Conservation (phyloP, 2,113 vertebrate species). For the Passer domesticus region DNA sequence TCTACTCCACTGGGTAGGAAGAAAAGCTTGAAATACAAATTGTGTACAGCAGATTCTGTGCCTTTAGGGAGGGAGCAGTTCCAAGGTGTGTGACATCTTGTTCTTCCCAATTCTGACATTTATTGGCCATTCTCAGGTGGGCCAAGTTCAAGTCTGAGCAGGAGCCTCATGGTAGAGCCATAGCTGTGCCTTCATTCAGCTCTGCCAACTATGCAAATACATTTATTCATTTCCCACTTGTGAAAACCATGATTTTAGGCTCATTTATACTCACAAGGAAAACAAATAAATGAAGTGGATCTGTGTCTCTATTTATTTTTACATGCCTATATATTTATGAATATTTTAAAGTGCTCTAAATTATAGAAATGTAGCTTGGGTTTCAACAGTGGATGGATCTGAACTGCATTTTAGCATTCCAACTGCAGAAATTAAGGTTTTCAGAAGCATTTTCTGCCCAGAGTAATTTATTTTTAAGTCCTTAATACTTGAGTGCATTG, state of each 20-base stretch:
- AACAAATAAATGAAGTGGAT: not conserved
- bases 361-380: not conserved
- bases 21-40: not conserved
- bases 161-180: not conserved
- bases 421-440: not conserved
- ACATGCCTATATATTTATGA: not conserved
- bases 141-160: not conserved
- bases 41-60: fast-evolving
- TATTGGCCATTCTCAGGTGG: not conserved
- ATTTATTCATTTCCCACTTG: not conserved
- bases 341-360: not conserved
- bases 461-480: not conserved
- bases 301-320: not conserved
- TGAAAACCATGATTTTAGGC: not conserved
- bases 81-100: not conserved
- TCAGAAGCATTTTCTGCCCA: not conserved
- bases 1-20: not conserved
- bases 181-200: not conserved
- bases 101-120: not conserved
- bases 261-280: not conserved
- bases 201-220: not conserved
- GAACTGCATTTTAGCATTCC: not conserved
- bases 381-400: not conserved
- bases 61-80: not conserved
- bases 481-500: not conserved